phyloP scores from a whole-genome alignment of 2,888 invertebrate species.

The Galerucella calmariensis region DNA sequence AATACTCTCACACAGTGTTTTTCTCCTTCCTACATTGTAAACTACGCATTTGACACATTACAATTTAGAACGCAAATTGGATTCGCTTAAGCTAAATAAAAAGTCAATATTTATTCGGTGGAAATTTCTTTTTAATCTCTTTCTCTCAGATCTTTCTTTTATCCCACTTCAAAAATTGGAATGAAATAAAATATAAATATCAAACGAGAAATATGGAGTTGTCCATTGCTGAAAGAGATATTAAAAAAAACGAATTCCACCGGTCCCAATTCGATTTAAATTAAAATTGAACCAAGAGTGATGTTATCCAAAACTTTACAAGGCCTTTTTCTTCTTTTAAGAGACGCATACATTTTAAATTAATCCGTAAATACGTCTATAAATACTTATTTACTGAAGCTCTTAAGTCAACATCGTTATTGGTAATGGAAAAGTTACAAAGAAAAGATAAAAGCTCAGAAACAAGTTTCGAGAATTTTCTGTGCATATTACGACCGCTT shows the following conservation, averaged over 20 bases:
- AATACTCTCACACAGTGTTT: too few species aligned
- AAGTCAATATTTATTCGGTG: too few species aligned
- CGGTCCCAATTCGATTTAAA: not conserved
- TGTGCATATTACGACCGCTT: constrained; percentile 30
- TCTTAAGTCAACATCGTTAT: constrained; percentile 36
- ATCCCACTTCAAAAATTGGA: too few species aligned
- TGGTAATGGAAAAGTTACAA: constrained; percentile 34
- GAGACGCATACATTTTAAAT: constrained; percentile 32
- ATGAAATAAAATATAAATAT: too few species aligned
- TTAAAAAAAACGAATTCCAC: not conserved
- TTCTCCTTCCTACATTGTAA: too few species aligned
- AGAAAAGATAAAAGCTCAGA: constrained; percentile 33
- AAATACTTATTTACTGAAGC: constrained; percentile 36
- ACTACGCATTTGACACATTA: too few species aligned
- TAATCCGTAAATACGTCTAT: constrained; percentile 32
- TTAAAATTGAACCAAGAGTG: constrained; percentile 9
- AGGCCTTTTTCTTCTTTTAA: not conserved
- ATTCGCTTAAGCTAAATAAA: too few species aligned
- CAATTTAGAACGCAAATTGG: too few species aligned
- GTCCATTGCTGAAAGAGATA: too few species aligned
- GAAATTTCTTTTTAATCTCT: too few species aligned
- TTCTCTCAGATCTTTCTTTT: too few species aligned
- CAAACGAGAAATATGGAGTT: too few species aligned
- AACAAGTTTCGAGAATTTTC: constrained; percentile 34
- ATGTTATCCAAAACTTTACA: constrained; percentile 8